Base-by-base conservation (phyloP, 2,113 vertebrate species). In the Eudyptes chrysolophus region DNA sequence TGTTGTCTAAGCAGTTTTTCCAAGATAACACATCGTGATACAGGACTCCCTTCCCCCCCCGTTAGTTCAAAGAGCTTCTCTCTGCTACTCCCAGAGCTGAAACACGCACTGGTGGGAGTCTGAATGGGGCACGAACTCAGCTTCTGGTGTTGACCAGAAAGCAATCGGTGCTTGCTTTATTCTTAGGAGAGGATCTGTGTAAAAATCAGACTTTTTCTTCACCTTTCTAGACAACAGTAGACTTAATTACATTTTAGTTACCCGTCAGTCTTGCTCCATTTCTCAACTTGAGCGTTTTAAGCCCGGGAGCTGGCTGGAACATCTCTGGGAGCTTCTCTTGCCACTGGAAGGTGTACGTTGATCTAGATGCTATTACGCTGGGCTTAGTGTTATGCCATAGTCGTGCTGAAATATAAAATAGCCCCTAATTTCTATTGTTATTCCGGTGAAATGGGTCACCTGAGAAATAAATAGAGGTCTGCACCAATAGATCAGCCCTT, bases 221-320 rank as follows among this genome's bases (percentile, higher is more conserved):
- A n/a, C 21, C 22, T 9, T 55, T 44, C 9, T 7, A 30, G 64
- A 22, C 14, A 69, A 5, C 19, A 10, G 20, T 16, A 26, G 25
- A 1, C 22, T 34, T 61, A 18, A 36, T 51, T 58, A 27, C 24
- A 16, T 42, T 6, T 52, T 8, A 34, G 29, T 62, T 70, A 38
- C 68, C 14, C n/a, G 2, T n/a, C 40, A 0, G 6, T 24, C 25
- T 52, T 11, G 0, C 19, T 32, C 6, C 0, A 0, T 34, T 49
- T 42, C 55, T 68, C 16, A 22, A 11, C 18, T 10, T 38, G n/a
- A 69, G 7, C 9, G 16, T 24, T 7, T 51, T 7, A 5, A 13
- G 6, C 26, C 65, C 30, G 2, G 57, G 38, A 64, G 34, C 27
- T 54, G 49, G 17, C 55, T 54, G 40, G 13, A 44, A 44, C 21